These are phyloP conservation scores for Tinea semifulvella DNA, from an alignment of 2,888 invertebrate species.

Conservation along the genomic window DNA sequence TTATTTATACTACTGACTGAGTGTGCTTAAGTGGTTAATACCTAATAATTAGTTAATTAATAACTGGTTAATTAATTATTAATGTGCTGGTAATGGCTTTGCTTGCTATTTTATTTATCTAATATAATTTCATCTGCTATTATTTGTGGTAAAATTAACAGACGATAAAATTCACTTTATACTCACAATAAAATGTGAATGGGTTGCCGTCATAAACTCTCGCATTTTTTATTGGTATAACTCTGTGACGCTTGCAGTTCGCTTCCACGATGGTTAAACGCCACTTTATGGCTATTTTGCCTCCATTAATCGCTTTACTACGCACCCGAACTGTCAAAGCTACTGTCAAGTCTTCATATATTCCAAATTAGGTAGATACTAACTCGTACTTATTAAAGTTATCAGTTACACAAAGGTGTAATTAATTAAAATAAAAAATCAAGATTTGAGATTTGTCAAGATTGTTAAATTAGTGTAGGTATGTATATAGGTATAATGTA, in stretches of 20 bases:
- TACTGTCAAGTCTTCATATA: slow-evolving; percentile 24
- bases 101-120: slow-evolving; percentile 55
- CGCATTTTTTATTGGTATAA: slow-evolving; percentile 65
- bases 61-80: not conserved
- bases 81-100: slow-evolving; percentile 36
- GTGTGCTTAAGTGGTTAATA: no score
- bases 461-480: no score
- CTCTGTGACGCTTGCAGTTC: slow-evolving; percentile 61
- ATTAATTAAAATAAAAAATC: no score
- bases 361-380: not conserved
- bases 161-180: slow-evolving; percentile 68
- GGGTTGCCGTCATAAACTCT: slow-evolving; percentile 67
- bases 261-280: slow-evolving; percentile 67
- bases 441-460: no score
- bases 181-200: slow-evolving; percentile 67
- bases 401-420: no score
- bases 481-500: no score
- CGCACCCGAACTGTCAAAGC: slow-evolving; percentile 43
- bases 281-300: slow-evolving; percentile 65
- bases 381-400: no score
- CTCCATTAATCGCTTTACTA: slow-evolving; percentile 66
- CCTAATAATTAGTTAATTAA: no score
- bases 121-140: slow-evolving; percentile 50
- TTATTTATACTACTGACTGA: no score
- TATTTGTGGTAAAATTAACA: slow-evolving; percentile 67